Conservation (phyloP, 2,797 vertebrate species). For the Pangasius macronema region DNA sequence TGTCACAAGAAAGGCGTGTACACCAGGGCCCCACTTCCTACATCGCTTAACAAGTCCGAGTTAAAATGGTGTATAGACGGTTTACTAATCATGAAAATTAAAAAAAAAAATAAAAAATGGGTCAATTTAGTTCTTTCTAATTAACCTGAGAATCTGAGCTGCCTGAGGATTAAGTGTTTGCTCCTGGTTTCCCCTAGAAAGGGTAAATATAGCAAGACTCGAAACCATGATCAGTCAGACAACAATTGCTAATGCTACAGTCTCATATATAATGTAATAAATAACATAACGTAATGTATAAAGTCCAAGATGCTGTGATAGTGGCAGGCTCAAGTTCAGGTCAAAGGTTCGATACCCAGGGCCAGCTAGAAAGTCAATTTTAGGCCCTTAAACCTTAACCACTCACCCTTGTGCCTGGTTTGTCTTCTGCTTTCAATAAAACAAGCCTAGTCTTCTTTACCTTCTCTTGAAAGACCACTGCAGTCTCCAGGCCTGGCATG, state of each 20-base stretch:
- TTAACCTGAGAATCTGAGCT: background rate
- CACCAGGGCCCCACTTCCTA: background rate
- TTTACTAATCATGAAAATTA: background rate
- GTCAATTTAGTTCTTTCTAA: background rate
- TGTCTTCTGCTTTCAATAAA: background rate
- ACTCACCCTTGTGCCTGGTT: background rate
- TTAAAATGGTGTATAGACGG: background rate
- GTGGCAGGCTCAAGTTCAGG: background rate
- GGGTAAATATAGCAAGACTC: background rate
- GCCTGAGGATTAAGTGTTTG: background rate
- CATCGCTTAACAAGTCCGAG: background rate
- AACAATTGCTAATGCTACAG: background rate
- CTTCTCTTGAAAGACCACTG: slow-evolving; percentile 99
- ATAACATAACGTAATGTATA: background rate
- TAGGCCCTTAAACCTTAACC: background rate
- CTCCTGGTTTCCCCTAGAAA: background rate
- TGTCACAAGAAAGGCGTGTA: background rate
- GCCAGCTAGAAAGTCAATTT: too few species aligned
- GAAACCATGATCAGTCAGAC: background rate
- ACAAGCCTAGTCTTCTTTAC: slow-evolving; percentile 62
- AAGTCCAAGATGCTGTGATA: background rate
- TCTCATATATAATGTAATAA: background rate
- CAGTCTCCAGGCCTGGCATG: slow-evolving; percentile 97
- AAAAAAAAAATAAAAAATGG: background rate
- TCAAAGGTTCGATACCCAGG: background rate